Conservation (phyloP, 2,113 vertebrate species). For the Macheiramphus alcinus region DNA sequence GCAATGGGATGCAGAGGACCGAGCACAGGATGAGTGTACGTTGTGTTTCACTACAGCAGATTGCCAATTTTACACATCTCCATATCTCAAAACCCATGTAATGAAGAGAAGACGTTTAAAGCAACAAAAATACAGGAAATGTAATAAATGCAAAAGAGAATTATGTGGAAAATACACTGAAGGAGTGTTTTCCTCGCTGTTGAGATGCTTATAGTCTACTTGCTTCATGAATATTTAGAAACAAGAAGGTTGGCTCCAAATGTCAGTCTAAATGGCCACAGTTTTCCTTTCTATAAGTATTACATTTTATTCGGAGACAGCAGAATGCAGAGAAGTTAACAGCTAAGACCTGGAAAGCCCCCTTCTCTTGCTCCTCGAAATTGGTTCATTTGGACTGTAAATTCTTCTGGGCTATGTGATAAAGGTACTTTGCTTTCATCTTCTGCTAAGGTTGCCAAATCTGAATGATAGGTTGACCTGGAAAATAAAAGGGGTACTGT, state of each 20-base stretch:
- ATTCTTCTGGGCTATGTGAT: neutral
- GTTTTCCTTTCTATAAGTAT: slow-evolving; percentile 42
- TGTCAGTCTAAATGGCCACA: slow-evolving; percentile 27
- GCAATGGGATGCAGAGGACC: neutral
- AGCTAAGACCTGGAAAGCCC: slow-evolving; percentile 15
- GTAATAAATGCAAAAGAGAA: neutral
- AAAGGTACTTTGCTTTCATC: slow-evolving; percentile 39
- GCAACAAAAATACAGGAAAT: neutral
- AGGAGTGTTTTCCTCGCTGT: neutral
- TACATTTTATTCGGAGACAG: slow-evolving; percentile 25
- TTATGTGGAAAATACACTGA: neutral
- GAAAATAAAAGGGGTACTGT: neutral
- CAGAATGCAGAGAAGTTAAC: slow-evolving; percentile 2
- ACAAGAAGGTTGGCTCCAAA: slow-evolving; percentile 31
- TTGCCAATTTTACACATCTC: neutral
- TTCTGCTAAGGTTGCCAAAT: slow-evolving; percentile 1
- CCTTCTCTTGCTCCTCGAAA: neutral
- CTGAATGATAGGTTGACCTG: neutral
- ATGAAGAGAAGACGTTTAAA: neutral
- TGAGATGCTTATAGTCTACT: neutral
- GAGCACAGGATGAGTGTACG: neutral
- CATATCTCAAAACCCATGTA: neutral
- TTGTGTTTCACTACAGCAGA: neutral
- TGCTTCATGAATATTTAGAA: slow-evolving; percentile 65
- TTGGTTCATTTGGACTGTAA: slow-evolving; percentile 46